Evolutionary conservation across 2,888 invertebrate genomes (phyloP).

Genomic region (Andrena dorsata): DNA sequence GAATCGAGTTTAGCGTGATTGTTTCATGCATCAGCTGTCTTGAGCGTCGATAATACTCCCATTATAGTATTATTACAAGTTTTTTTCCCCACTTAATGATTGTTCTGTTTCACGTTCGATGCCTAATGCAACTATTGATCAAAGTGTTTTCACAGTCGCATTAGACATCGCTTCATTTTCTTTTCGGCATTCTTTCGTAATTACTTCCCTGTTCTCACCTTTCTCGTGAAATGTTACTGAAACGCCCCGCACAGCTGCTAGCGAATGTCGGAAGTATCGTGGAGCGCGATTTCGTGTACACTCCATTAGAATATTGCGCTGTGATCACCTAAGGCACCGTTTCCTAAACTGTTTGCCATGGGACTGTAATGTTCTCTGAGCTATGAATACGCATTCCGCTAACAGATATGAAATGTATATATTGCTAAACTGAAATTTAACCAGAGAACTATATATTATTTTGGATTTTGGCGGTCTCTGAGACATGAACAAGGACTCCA

Average conservation of each 20-base stretch:
- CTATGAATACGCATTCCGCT: neutral
- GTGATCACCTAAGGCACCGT: neutral
- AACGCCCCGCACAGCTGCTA: neutral
- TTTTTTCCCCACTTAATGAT: neutral
- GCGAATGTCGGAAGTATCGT: slow-evolving; percentile 20
- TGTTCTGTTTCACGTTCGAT: neutral
- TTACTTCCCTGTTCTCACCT: slow-evolving; percentile 18
- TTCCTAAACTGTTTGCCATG: neutral
- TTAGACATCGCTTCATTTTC: slow-evolving; percentile 1
- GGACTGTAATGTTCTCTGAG: neutral
- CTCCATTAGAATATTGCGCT: neutral
- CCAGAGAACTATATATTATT: too few relatives aligned
- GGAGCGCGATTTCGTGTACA: neutral
- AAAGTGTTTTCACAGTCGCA: neutral
- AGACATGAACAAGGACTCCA: too few relatives aligned
- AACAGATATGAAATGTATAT: too few relatives aligned
- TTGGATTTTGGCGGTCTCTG: too few relatives aligned
- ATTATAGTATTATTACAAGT: neutral
- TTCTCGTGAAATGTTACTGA: neutral
- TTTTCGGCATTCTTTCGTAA: slow-evolving; percentile 8
- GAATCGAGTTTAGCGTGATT: neutral
- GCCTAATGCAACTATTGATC: slow-evolving; percentile 10
- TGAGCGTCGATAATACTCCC: neutral
- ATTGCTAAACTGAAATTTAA: too few relatives aligned
- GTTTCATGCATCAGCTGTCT: neutral